Percentiles rank a stretch among this genome's conserved stretches.
phyloP scores from a whole-genome alignment of 2,797 vertebrate genomes.

The Amblyraja radiata region DNA sequence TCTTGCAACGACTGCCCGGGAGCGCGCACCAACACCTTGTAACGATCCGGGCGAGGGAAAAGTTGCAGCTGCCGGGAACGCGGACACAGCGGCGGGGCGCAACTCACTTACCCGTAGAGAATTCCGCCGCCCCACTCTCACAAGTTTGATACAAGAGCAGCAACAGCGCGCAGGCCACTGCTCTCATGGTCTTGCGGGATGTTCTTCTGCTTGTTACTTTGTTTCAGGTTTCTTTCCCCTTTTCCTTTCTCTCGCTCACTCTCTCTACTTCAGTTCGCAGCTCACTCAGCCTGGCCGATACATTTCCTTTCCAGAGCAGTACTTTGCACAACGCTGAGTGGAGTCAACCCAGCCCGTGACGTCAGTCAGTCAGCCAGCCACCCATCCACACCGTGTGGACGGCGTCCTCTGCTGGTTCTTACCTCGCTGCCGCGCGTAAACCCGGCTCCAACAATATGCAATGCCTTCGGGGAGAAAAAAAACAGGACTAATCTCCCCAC shows the following conservation, averaged over 20 bases:
- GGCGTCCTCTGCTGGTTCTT: slow-evolving; percentile 6
- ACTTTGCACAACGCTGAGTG: background rate
- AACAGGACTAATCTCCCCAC: background rate
- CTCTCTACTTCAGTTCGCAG: background rate
- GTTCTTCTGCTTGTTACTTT: background rate
- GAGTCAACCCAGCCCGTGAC: slow-evolving; percentile 5
- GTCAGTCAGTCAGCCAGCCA: background rate
- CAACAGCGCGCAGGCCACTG: background rate
- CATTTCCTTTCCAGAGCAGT: background rate
- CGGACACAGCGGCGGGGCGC: background rate
- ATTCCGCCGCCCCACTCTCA: background rate
- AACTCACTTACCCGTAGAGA: background rate
- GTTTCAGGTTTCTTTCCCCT: background rate
- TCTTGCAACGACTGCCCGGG: background rate
- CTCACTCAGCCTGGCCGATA: background rate
- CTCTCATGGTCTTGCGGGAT: background rate
- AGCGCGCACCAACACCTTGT: background rate
- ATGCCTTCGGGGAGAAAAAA: background rate
- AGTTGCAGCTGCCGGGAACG: background rate
- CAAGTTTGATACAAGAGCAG: slow-evolving; percentile 23
- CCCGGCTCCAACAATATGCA: too few relatives aligned
- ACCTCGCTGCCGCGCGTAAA: too few relatives aligned
- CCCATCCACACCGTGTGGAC: background rate
- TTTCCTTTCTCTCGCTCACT: background rate
- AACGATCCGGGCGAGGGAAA: background rate